Base-by-base conservation (phyloP, 1,140 invertebrate species). In the Ditylenchus dipsaci region DNA sequence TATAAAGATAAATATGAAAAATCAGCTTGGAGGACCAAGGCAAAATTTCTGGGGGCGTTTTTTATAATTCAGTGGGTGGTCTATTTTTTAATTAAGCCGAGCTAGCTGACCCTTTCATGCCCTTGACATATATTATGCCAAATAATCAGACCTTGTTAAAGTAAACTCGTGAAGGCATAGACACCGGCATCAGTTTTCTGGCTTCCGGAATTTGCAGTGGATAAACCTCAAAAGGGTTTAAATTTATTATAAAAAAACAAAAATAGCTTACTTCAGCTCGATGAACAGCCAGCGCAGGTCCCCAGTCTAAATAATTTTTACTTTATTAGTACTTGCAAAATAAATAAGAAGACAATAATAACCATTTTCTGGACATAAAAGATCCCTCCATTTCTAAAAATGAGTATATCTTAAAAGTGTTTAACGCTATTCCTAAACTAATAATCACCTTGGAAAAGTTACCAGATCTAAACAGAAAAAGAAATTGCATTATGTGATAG, bases 171-270 rank as follows among this genome's bases (percentile, higher is more conserved):
- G 33, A 38, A 5, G 33, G 11, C 33, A 38, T 38, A 38, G 33
- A 21, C 38, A 82, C 68, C n/a, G 69, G 29, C 38, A 82, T 72
- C n/a, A 80, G 58, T 23, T 79, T 43, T 38, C 77, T 49, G 17
- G 79, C 79, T 66, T 81, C 79, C 1, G 79, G 79, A 60, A 81
- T 81, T 65, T 81, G 79, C 29, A 81, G 71, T 11, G 79, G 79
- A 61, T 82, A 81, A 27, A 78, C 62, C 68, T 81, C 81, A 13
- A 79, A 73, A 7, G 8, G 15, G 3, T 21, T 53, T 19, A 7
- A 17, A 5, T 53, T 53, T 53, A n/a, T n/a, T n/a, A n/a, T 53
- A 53, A 19, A 53, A 53, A 17, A 53, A 53, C 3, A 26, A 21
- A 19, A 53, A 53, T 19, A 7, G 49, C 23, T 17, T 21, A 53